These are phyloP conservation scores for Serranus cabrilla DNA, from an alignment of 2,797 vertebrate species.

Conservation along the genomic window DNA sequence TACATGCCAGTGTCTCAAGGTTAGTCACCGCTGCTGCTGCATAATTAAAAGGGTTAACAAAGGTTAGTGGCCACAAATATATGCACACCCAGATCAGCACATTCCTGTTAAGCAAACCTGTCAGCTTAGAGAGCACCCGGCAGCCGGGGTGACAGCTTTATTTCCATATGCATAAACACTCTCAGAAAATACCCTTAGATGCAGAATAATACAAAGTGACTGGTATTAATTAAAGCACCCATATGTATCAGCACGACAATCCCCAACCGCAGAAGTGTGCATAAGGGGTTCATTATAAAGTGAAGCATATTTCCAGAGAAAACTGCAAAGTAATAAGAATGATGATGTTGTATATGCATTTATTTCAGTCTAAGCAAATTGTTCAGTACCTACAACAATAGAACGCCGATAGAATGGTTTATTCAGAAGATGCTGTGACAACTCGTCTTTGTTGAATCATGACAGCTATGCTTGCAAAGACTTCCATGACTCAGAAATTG, in stretches of 20 bases:
- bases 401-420: conserved; percentile 48
- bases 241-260: conserved; percentile 43
- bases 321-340: conserved; percentile 33
- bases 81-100: conserved; percentile 58
- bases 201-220: conserved; percentile 62
- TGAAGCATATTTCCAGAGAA: conserved; percentile 17
- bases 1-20: conserved; percentile 37
- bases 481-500: conserved; percentile 46
- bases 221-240: conserved; percentile 63
- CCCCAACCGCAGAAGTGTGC: conserved; percentile 19
- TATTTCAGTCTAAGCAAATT: conserved; percentile 49
- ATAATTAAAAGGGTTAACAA: conserved; percentile 59
- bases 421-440: conserved; percentile 63
- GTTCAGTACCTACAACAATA: conserved; percentile 52
- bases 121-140: conserved; percentile 53
- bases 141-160: conserved; percentile 52
- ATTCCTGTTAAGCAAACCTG: conserved; percentile 51
- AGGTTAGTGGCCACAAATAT: conserved; percentile 53
- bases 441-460: conserved; percentile 55
- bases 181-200: conserved; percentile 46
- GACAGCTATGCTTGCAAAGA: conserved; percentile 50
- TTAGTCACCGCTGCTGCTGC: conserved; percentile 21
- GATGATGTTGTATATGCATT: conserved; percentile 35
- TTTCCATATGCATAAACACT: conserved; percentile 66
- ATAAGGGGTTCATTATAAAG: conserved; percentile 40